phyloP scores from a whole-genome alignment of 2,888 invertebrate species.

The Ornithoptera alexandrae region DNA sequence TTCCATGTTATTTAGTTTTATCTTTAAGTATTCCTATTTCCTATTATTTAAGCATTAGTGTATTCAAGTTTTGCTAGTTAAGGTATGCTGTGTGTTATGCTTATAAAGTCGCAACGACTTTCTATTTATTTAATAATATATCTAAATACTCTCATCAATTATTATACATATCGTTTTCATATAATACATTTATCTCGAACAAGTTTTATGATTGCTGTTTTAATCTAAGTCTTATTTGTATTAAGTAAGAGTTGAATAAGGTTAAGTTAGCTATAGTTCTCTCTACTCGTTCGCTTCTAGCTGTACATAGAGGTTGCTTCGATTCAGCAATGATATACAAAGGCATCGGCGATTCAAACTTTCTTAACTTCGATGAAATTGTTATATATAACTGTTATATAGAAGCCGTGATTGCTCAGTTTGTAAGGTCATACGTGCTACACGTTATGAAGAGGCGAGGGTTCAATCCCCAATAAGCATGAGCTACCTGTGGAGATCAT shows the following conservation, averaged over 20 bases:
- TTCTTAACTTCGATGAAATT: no score
- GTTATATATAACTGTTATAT: no score
- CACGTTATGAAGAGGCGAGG: no score
- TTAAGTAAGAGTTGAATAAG: slow-evolving; percentile 45
- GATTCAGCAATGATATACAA: slow-evolving; percentile 41
- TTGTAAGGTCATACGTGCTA: no score
- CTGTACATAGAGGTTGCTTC: slow-evolving; percentile 56
- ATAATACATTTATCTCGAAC: slow-evolving; percentile 52
- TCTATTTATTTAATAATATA: slow-evolving; percentile 37
- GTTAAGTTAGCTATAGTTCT: slow-evolving; percentile 53
- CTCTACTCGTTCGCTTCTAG: slow-evolving; percentile 49
- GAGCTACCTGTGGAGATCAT: no score
- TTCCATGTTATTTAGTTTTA: no score
- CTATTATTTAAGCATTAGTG: slow-evolving; percentile 50
- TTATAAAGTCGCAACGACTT: slow-evolving; percentile 41
- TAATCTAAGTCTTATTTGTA: slow-evolving; percentile 53
- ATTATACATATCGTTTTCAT: slow-evolving; percentile 65
- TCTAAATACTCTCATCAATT: slow-evolving; percentile 70
- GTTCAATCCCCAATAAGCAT: no score
- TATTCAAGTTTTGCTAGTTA: slow-evolving; percentile 71
- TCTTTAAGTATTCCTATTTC: no score
- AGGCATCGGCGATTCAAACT: no score
- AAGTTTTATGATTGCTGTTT: slow-evolving; percentile 63
- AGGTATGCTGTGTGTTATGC: slow-evolving; percentile 68
- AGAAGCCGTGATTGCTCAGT: no score